phyloP scores from a whole-genome alignment of 2,888 invertebrate genomes.

The Aricia artaxerxes region DNA sequence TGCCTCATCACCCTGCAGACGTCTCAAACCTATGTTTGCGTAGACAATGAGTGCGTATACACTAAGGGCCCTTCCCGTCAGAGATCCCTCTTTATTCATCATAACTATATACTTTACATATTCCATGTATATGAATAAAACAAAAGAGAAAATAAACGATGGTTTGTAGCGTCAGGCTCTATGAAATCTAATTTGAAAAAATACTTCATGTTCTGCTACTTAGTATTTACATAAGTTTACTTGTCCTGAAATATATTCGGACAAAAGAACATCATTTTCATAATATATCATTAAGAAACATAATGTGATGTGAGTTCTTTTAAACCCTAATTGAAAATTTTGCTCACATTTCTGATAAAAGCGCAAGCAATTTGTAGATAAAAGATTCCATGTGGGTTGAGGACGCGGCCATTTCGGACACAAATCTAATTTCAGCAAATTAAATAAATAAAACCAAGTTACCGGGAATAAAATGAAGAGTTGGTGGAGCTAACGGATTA shows the following conservation, averaged over 20 bases:
- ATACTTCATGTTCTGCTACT: neutral
- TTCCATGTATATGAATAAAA: neutral
- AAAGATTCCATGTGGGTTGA: slow-evolving; percentile 59
- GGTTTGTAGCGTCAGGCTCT: neutral
- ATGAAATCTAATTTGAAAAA: neutral
- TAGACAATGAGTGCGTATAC: slow-evolving; percentile 57
- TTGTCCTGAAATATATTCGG: neutral
- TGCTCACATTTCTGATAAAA: slow-evolving; percentile 49
- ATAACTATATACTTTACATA: neutral
- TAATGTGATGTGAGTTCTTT: neutral
- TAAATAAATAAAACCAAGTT: slow-evolving; percentile 55
- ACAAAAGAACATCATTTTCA: neutral
- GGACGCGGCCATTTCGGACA: slow-evolving; percentile 55
- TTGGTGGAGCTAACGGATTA: neutral
- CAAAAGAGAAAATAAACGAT: neutral
- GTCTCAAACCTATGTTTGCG: slow-evolving; percentile 65
- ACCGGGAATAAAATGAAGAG: slow-evolving; percentile 24
- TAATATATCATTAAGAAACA: neutral
- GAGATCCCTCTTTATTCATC: slow-evolving; percentile 51
- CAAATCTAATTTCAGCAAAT: slow-evolving; percentile 62
- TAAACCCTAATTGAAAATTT: slow-evolving; percentile 48
- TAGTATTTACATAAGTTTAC: neutral
- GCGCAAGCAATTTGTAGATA: slow-evolving; percentile 60
- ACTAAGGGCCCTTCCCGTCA: slow-evolving; percentile 53
- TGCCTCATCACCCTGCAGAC: slow-evolving; percentile 53